A percentile compares a stretch with the other conserved stretches of the same genome.
Conservation (phyloP, 2,113 vertebrate species). For the Trinectes maculatus region DNA sequence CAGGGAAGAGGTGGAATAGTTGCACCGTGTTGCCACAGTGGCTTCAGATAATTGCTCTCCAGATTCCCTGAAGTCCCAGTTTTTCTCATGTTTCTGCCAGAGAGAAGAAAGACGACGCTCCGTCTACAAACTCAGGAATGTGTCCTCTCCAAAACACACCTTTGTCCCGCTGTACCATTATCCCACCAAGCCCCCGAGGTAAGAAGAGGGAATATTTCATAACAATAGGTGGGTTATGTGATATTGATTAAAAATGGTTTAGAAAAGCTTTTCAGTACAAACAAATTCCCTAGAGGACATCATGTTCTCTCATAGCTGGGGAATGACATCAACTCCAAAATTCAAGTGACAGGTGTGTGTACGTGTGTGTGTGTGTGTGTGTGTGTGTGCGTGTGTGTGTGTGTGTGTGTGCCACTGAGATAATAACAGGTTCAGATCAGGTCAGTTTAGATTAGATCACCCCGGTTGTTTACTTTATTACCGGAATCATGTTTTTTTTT, state of each 20-base stretch:
- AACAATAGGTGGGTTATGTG: constrained; percentile 59
- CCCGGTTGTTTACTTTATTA: not conserved
- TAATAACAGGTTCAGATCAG: not conserved
- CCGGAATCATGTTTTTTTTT: no score
- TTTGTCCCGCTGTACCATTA: constrained; percentile 37
- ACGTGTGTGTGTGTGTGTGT: not conserved
- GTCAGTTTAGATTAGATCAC: not conserved
- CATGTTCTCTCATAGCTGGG: constrained; percentile 2
- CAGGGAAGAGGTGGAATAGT: constrained; percentile 22
- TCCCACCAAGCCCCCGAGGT: constrained; percentile 2
- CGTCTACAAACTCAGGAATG: constrained; percentile 46
- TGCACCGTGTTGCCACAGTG: constrained; percentile 5
- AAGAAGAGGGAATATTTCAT: not conserved
- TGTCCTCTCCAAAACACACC: constrained; percentile 46
- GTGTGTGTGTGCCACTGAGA: not conserved
- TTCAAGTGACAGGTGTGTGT: not conserved
- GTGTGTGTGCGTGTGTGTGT: not conserved
- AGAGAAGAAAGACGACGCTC: constrained; percentile 15
- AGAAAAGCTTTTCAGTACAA: constrained; percentile 44
- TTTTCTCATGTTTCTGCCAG: constrained; percentile 32
- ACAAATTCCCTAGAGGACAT: constrained; percentile 19
- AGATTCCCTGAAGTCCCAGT: constrained; percentile 8
- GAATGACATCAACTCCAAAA: not conserved
- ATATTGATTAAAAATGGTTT: constrained; percentile 38
- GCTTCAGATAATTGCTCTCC: not conserved